phyloP scores from a whole-genome alignment of 2,113 vertebrate species.

The Hemiscyllium ocellatum region DNA sequence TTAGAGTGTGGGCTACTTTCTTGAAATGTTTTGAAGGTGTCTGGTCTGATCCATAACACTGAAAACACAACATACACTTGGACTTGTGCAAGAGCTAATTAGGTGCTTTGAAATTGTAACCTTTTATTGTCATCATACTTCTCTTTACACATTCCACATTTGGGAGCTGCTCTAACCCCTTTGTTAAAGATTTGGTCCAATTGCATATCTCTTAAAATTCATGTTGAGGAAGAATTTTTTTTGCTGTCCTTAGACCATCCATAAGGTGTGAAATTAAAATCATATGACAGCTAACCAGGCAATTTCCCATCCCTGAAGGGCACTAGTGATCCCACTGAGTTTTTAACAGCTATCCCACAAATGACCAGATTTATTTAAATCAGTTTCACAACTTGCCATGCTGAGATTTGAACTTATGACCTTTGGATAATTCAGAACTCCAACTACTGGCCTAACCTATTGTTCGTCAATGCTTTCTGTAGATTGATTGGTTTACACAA shows the following conservation, averaged over 20 bases:
- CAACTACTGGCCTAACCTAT: neutral
- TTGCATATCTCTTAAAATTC: neutral
- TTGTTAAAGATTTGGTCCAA: neutral
- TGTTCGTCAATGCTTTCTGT: neutral
- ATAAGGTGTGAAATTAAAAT: neutral
- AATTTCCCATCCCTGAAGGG: constrained; percentile 5
- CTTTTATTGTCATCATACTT: neutral
- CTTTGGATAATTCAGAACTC: neutral
- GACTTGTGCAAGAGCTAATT: neutral
- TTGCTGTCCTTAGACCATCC: neutral
- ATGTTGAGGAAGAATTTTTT: neutral
- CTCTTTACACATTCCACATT: neutral
- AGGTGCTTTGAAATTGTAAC: neutral
- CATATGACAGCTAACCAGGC: neutral
- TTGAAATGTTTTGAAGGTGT: too few relatives aligned
- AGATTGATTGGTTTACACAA: neutral
- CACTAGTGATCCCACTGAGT: neutral
- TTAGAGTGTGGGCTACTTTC: too few relatives aligned
- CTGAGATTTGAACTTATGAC: constrained; percentile 7
- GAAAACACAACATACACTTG: neutral
- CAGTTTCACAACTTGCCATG: constrained; percentile 4
- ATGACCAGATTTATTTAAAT: constrained; percentile 7
- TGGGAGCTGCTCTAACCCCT: neutral
- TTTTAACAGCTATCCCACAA: constrained; percentile 26
- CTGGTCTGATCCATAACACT: too few relatives aligned